Evolutionary conservation across 53 echinoderm and acorn worm species (phyloP), one percentile per base, ranked within the genome.

Genomic region (Temnopleurus reevesii): DNA sequence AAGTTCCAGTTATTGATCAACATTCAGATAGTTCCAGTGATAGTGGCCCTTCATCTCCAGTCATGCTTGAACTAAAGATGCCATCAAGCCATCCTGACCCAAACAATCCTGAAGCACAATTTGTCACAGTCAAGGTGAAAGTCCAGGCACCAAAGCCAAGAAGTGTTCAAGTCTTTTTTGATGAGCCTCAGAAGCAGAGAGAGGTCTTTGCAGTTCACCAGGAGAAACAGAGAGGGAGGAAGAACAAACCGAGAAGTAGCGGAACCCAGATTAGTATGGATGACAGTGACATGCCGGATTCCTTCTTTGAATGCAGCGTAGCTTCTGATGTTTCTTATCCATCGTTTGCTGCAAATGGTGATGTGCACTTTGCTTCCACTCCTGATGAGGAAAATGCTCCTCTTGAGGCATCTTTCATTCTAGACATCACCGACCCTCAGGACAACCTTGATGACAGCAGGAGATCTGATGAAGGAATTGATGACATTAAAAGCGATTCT

Each of bases 91-190:
- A 92, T 53, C 44, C 57, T 77, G 91, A 91, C 23, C 77, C 53
- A 28, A 53, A 91, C 28, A 55, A 91, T 12, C 90, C 89, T 53
- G 60, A 65, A 60, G 84, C 84, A 76, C 45, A 31, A 5, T 90
- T 77, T 84, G 82, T 94, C 34, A 93, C 92, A 77, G 89, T 96
- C 25, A 93, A 91, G 60, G 93, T 96, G 18, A 94, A 93, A 60
- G 89, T 93, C 26, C 90, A 94, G 46, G 92, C 94, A 44, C 89
- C 90, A 1, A 91, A 88, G 79, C 94, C 96, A 51, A 93, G 92
- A 34, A 82, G 89, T 27, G 92, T 96, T 19, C 90, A 96, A 27
- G 93, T 96, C 41, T 94, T 76, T 81, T 93, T 93, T 87, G 94
- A 96, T 46, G 94, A 90, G 27, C 59, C 90, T 7, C 94, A 66